Evolutionary conservation across 2,113 vertebrate species (phyloP), one percentile per base, ranked within the genome.

Genomic region (Epinephelus fuscoguttatus): DNA sequence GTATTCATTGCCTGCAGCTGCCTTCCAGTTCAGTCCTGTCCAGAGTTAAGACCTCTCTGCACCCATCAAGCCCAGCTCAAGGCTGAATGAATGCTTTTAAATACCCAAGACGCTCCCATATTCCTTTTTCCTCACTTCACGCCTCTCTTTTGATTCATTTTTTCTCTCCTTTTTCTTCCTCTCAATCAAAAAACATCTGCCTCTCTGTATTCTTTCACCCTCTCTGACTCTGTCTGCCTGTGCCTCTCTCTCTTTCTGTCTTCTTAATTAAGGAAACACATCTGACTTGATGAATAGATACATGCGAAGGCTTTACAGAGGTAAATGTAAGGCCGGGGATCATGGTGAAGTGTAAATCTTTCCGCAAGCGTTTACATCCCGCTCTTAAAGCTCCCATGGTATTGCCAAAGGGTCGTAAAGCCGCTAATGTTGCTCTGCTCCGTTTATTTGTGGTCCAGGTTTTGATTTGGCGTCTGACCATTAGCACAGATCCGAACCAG

Each of bases 1-100:
- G 80, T 81, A 86, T 88, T 89, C 86, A 91, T 50, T 27, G 81
- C 91, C 90, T 81, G 89, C 88, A 92, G 91, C 89, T 87, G 84
- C 76, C 73, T 74, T 78, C 79, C 27, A 80, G 81, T 91, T 87
- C 81, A 86, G 76, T 84, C 85, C 87, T 76, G 88, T 88, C 83
- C 84, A 79, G 68, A 91, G 74, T 81, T 74, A 74, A 88, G 86
- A 84, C 89, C 86, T 82, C 74, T 82, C 57, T 88, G 74, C 80
- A 61, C 60, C 82, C 74, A 82, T 75, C 70, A 76, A 88, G 53
- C 84, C 70, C 73, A 73, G 86, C 90, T 86, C 74, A 80, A 76
- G 81, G 81, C 80, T 89, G 81, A 91, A 90, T 88, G 78, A 86
- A 75, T 21, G 81, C 82, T 83, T 84, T 89, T 87, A 87, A 92